Evolutionary conservation across 2,888 invertebrate species (phyloP), one percentile per base, ranked within the genome.

Genomic region (Adelognathus sp.): DNA sequence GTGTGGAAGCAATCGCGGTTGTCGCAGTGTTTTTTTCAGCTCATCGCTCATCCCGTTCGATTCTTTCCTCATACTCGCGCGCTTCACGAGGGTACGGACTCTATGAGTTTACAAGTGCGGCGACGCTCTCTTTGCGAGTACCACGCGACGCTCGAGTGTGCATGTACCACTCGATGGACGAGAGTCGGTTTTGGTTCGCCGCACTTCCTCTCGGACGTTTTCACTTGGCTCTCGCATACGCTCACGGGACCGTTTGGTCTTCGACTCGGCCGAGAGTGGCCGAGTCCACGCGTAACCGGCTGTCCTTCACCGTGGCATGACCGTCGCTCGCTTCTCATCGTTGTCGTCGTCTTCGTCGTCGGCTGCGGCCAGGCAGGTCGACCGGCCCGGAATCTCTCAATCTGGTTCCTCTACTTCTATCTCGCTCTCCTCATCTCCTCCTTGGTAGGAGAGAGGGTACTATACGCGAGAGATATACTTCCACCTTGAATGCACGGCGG

Each of bases 281-380:
- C 44, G 70, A 69, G 74, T 61, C 73, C 66, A 61, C 71, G 79
- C 79, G 75, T 79, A 79, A 79, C 75, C 75, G 78, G 78, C 78
- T 79, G 75, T 79, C 79, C 79, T 79, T 79, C 75, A 79, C 75
- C 75, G 79, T 71, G 54, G 41, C 64, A 75, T 56, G 79, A 75
- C 60, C 79, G 79, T 58, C 71, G 36, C 67, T 75, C 16, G 39
- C 64, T 52, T 63, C 50, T 72, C 61, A 33, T 67, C 24, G 67
- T 74, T 54, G 74, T 79, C 79, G 52, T 67, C 56, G 39, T 60
- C 67, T 29, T 29, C 66, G 69, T 73, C 76, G 76, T 71, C 71
- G 76, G 60, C 76, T 50, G 58, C 24, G 46, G 33, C 31, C 76
- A 52, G 61, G 54, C 77, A 72, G 77, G 63, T 69, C 64, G 73